Evolutionary conservation across 2,888 invertebrate species (phyloP).

Genomic region (Gasteruption jaculator): DNA sequence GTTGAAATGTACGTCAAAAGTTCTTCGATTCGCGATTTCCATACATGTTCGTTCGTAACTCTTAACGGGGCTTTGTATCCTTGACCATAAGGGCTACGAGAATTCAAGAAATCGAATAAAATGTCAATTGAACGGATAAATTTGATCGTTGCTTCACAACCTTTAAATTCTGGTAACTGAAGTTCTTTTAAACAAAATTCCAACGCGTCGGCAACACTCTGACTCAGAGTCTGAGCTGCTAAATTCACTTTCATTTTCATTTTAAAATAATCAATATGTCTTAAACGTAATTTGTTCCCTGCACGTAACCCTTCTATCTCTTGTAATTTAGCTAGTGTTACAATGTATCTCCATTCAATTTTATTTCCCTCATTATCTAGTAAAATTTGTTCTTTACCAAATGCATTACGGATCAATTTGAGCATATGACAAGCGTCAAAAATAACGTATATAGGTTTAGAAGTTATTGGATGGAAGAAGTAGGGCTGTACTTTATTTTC

Average conservation of each 20-base stretch:
- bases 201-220: slow-evolving; percentile 29
- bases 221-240: slow-evolving; percentile 30
- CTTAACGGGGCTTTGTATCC: slow-evolving; percentile 1
- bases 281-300: background rate
- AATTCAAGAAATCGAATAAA: slow-evolving; percentile 30
- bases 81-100: slow-evolving; percentile 19
- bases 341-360: slow-evolving; percentile 25
- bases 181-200: slow-evolving; percentile 18
- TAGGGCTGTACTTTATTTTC: background rate
- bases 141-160: slow-evolving; percentile 19
- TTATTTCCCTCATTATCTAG: slow-evolving; percentile 12
- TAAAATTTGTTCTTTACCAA: slow-evolving; percentile 19
- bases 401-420: slow-evolving; percentile 23
- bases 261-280: background rate
- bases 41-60: background rate
- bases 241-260: slow-evolving; percentile 27
- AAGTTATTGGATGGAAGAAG: background rate
- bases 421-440: slow-evolving; percentile 3
- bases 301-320: background rate
- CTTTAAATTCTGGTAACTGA: slow-evolving; percentile 12
- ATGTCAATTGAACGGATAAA: slow-evolving; percentile 25
- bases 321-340: slow-evolving; percentile 16
- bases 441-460: background rate
- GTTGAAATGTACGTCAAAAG: too few species aligned
- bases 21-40: too few species aligned